Evolutionary conservation across 2,113 vertebrate genomes (phyloP).

Genomic region (Gallinago jamesoni): DNA sequence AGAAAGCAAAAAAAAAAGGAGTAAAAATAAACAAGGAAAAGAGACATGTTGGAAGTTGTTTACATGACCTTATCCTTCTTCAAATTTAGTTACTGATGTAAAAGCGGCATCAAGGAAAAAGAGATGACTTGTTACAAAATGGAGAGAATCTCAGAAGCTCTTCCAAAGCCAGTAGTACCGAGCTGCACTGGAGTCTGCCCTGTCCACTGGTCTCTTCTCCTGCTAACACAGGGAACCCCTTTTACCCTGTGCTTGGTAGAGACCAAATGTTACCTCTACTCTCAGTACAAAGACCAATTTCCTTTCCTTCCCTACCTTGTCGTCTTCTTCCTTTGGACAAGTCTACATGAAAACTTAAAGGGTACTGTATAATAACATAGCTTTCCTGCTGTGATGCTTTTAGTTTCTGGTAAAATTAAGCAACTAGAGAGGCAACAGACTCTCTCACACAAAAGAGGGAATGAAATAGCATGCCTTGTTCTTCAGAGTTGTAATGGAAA

Average conservation of each 20-base stretch:
- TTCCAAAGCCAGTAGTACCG: background rate
- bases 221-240: background rate
- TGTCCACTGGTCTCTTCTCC: background rate
- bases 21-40: background rate
- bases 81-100: background rate
- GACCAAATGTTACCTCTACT: background rate
- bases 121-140: background rate
- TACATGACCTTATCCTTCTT: background rate
- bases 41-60: background rate
- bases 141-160: background rate
- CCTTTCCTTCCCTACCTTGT: background rate
- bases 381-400: background rate
- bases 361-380: background rate
- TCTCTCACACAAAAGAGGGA: background rate
- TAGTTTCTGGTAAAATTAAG: background rate
- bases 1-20: background rate
- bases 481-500: background rate
- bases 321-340: background rate
- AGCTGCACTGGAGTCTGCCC: background rate
- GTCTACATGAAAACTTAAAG: background rate
- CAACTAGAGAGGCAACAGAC: background rate
- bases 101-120: background rate
- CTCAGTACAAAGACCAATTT: background rate
- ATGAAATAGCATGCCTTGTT: background rate
- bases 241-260: background rate